Percentiles rank a stretch among this genome's conserved stretches.
Conservation (phyloP, 2,888 invertebrate genomes). For the Drosophila robusta region DNA sequence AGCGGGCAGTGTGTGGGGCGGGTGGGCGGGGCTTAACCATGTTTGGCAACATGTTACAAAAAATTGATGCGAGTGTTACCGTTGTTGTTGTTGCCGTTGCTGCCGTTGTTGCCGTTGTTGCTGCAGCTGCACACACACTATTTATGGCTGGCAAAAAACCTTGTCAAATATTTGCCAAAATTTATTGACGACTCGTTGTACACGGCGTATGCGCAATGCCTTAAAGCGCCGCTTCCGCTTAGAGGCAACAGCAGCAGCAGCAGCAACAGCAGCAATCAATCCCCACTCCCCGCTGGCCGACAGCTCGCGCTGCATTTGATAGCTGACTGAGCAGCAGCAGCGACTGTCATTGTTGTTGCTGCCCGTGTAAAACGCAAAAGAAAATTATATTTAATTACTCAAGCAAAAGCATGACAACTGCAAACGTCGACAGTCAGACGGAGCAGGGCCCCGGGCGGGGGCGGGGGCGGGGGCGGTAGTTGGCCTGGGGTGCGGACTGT, state of each 20-base stretch:
- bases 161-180: conserved; percentile 62
- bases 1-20: conserved; percentile 21
- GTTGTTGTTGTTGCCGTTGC: conserved; percentile 25
- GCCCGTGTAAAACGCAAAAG: conserved; percentile 70
- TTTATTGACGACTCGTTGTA: conserved; percentile 52
- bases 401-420: conserved; percentile 83
- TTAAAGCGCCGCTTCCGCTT: conserved; percentile 15
- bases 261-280: conserved; percentile 38
- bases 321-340: conserved; percentile 56
- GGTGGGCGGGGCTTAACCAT: conserved; percentile 54
- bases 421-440: conserved; percentile 61
- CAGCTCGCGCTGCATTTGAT: conserved; percentile 52
- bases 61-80: conserved; percentile 74
- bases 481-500: conserved; percentile 50
- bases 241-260: conserved; percentile 19
- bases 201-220: conserved; percentile 51
- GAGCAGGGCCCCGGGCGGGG: too few species aligned
- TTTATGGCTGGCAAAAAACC: conserved; percentile 65
- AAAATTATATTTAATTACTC: conserved; percentile 84
- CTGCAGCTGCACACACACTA: conserved; percentile 71
- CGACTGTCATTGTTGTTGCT: conserved; percentile 31
- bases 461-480: not conserved
- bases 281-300: not conserved
- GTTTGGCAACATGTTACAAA: conserved; percentile 80
- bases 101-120: conserved; percentile 40